phyloP scores from a whole-genome alignment of 2,113 vertebrate species.

The Nematolebias whitei region DNA sequence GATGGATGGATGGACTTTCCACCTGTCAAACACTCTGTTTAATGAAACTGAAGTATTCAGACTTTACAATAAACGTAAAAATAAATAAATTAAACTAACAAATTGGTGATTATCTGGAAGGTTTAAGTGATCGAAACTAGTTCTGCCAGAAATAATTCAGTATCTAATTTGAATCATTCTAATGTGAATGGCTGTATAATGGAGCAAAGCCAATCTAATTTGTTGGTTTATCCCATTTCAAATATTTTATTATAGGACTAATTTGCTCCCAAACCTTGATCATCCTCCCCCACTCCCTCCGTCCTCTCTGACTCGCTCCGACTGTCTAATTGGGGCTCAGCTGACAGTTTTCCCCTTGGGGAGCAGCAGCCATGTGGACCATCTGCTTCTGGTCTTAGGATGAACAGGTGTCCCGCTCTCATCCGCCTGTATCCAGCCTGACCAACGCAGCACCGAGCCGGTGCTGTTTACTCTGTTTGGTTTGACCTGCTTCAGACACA shows the following conservation, averaged over 20 bases:
- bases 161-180: background rate
- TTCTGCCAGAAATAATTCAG: background rate
- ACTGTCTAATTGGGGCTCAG: slow-evolving; percentile 76
- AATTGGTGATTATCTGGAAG: no score
- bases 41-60: no score
- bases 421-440: slow-evolving; percentile 33
- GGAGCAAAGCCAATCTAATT: background rate
- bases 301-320: slow-evolving; percentile 46
- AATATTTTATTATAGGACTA: slow-evolving; percentile 21
- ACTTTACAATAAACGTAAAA: no score
- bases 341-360: slow-evolving; percentile 66
- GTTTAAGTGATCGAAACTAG: background rate
- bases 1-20: no score
- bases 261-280: slow-evolving; percentile 13
- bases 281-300: slow-evolving; percentile 20
- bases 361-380: slow-evolving; percentile 61
- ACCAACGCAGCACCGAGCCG: background rate
- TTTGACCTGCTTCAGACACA: slow-evolving; percentile 45
- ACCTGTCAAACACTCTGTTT: no score
- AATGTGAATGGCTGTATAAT: no score
- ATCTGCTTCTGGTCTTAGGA: slow-evolving; percentile 69
- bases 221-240: slow-evolving; percentile 21
- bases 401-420: slow-evolving; percentile 72
- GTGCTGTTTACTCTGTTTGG: slow-evolving; percentile 40
- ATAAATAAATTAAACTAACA: no score